phyloP scores from a whole-genome alignment of 2,888 invertebrate genomes.

The Dasypolia templi region DNA sequence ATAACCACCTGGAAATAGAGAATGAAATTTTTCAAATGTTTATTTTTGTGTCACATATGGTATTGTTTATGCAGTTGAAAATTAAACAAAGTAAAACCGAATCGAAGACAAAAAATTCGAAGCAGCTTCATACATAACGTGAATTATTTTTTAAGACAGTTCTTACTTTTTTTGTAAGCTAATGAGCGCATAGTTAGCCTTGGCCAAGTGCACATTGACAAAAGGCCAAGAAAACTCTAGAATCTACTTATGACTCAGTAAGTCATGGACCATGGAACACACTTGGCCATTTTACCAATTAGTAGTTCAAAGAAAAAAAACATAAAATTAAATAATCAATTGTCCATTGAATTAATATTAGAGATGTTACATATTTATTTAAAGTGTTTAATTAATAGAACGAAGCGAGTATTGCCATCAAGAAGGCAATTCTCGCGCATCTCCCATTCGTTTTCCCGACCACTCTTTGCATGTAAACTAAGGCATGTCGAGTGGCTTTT shows the following conservation, averaged over 20 bases:
- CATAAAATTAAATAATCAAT: background rate
- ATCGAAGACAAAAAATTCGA: background rate
- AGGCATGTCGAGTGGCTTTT: no score
- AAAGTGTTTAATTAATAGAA: no score
- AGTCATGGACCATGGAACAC: background rate
- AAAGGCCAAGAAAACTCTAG: constrained; percentile 10
- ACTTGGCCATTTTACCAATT: background rate
- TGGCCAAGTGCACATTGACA: constrained; percentile 24
- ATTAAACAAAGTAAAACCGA: background rate
- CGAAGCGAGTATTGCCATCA: no score
- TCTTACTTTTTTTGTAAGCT: background rate
- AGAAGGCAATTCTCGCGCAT: no score
- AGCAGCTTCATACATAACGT: background rate
- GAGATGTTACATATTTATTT: background rate
- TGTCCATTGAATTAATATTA: background rate
- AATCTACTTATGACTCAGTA: constrained; percentile 11
- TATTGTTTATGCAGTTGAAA: background rate
- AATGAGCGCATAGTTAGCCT: background rate
- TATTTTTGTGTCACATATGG: background rate
- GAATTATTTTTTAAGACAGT: background rate
- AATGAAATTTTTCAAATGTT: background rate
- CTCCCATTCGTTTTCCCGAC: no score
- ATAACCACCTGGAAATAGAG: background rate
- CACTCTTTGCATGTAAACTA: no score
- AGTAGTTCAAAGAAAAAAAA: background rate